Conservation (phyloP, 2,888 invertebrate genomes). For the Chirona hameri region DNA sequence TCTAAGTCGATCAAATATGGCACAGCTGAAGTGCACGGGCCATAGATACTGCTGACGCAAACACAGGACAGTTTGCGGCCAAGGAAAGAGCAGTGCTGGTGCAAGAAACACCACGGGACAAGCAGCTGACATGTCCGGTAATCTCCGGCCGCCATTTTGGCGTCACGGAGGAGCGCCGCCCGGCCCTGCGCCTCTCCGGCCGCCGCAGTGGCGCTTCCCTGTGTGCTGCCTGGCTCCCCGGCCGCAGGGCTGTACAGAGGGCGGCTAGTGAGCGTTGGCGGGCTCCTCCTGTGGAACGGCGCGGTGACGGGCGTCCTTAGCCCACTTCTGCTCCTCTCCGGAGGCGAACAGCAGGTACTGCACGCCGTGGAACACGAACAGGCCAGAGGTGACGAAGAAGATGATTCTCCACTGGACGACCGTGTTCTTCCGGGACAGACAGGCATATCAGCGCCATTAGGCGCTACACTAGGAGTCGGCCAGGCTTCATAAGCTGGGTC, state of each 20-base stretch:
- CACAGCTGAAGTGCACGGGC: too few relatives aligned
- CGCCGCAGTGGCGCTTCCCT: neutral
- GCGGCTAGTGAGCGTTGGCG: neutral
- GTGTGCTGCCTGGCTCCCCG: too few relatives aligned
- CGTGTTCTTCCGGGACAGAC: conserved; percentile 29
- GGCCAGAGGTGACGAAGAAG: conserved; percentile 36
- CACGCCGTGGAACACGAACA: conserved; percentile 35
- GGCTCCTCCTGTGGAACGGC: neutral
- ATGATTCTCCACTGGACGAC: conserved; percentile 37
- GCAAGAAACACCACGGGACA: too few relatives aligned
- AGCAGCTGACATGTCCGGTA: too few relatives aligned
- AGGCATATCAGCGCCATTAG: neutral
- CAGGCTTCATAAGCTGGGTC: too few relatives aligned
- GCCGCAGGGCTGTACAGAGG: neutral
- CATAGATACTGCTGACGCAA: too few relatives aligned
- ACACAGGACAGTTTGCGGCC: too few relatives aligned
- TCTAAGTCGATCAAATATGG: too few relatives aligned
- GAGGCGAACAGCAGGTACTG: conserved; percentile 37
- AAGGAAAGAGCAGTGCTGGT: too few relatives aligned
- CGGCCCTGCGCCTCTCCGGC: neutral
- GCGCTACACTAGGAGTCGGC: neutral
- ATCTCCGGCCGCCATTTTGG: neutral
- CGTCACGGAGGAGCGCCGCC: neutral
- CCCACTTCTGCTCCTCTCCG: conserved; percentile 38
- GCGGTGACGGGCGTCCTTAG: conserved; percentile 7